These are phyloP conservation scores for Rhynchotus rufescens DNA, from an alignment of 2,797 vertebrate species.

Conservation along the genomic window DNA sequence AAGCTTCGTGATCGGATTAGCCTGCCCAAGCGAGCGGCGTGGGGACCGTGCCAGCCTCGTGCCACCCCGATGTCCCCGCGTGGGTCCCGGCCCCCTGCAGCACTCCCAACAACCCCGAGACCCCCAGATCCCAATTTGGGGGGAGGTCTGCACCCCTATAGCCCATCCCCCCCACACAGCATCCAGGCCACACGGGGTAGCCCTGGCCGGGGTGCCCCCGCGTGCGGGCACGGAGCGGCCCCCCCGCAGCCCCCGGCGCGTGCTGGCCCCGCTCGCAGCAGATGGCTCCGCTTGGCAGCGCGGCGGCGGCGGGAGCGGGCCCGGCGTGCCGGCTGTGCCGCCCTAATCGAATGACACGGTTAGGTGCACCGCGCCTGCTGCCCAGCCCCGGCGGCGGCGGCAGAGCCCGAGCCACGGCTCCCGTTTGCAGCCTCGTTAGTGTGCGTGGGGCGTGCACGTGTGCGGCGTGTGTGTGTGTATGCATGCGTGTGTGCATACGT, in stretches of 20 bases:
- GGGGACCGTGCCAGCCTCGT: background rate
- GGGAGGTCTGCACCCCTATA: background rate
- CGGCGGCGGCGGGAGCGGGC: conserved; percentile 45
- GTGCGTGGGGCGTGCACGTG: background rate
- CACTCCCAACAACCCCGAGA: background rate
- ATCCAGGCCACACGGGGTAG: too few relatives aligned
- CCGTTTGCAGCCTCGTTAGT: conserved; percentile 33
- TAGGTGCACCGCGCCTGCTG: conserved; percentile 75
- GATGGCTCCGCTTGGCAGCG: conserved; percentile 75
- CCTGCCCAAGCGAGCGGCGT: background rate
- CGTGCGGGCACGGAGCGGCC: too few relatives aligned
- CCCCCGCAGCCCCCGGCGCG: background rate
- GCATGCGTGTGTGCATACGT: rapidly evolving
- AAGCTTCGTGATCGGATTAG: conserved; percentile 4
- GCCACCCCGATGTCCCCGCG: background rate
- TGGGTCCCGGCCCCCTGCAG: background rate
- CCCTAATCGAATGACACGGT: conserved; percentile 80
- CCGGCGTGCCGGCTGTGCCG: conserved; percentile 65
- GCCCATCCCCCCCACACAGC: background rate
- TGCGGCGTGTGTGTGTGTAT: background rate
- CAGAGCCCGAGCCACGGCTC: conserved; percentile 56
- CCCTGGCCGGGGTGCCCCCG: too few relatives aligned
- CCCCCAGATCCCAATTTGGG: too few relatives aligned
- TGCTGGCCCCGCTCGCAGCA: conserved; percentile 50
- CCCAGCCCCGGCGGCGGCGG: conserved; percentile 57